These are phyloP conservation scores for Lampris megalopsis DNA, from an alignment of 2,113 vertebrate species.

Conservation along the genomic window DNA sequence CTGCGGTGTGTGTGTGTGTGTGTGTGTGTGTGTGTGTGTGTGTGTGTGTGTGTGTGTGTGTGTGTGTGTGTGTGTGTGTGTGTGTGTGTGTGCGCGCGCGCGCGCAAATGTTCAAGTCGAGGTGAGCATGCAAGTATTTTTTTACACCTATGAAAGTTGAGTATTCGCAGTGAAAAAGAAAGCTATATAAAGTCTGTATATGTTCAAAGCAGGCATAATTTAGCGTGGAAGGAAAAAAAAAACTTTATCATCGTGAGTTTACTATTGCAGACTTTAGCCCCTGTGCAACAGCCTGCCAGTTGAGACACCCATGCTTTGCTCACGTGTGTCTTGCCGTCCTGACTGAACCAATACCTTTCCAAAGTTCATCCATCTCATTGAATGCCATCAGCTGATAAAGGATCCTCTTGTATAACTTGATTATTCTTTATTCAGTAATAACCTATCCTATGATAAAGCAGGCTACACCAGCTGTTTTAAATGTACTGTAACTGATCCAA, in stretches of 20 bases:
- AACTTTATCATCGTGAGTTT: no score
- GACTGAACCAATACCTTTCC: neutral
- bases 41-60: neutral
- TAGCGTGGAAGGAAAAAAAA: no score
- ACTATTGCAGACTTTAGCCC: constrained; percentile 25
- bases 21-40: neutral
- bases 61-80: neutral
- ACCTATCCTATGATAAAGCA: no score
- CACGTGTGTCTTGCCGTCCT: constrained; percentile 20
- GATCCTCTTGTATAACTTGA: neutral
- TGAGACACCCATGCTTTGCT: constrained; percentile 10
- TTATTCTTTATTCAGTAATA: no score
- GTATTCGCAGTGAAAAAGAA: neutral
- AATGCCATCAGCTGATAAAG: neutral
- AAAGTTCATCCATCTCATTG: neutral
- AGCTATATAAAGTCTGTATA: no score
- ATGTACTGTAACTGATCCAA: no score
- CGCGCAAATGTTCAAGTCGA: neutral
- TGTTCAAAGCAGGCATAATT: no score
- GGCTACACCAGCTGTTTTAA: no score
- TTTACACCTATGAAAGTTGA: no score
- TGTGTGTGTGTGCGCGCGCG: neutral
- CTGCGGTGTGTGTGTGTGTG: constrained; percentile 1
- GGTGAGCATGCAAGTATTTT: neutral
- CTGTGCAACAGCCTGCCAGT: no score